Conservation (phyloP, 2,888 invertebrate genomes). For the Lycophotia porphyrea region DNA sequence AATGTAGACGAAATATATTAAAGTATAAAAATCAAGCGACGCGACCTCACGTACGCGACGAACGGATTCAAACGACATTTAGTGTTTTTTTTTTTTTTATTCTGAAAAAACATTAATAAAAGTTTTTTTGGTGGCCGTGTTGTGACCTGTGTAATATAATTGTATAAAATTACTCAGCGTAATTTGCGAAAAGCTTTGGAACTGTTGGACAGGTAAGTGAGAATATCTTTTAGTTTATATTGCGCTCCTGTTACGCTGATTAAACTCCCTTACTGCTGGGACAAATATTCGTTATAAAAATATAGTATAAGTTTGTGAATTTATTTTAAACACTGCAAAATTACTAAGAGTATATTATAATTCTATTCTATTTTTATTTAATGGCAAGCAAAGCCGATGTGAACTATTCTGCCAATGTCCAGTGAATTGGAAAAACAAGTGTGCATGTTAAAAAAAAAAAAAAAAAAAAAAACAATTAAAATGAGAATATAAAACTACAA, state of each 20-base stretch:
- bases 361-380: no score
- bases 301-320: slow-evolving; percentile 15
- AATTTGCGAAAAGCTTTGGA: slow-evolving; percentile 61
- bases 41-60: slow-evolving; percentile 49
- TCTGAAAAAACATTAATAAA: slow-evolving; percentile 35
- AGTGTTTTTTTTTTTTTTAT: slow-evolving; percentile 48
- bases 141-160: slow-evolving; percentile 72
- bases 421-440: no score
- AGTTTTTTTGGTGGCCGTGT: slow-evolving; percentile 66
- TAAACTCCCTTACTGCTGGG: slow-evolving; percentile 26
- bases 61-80: slow-evolving; percentile 18
- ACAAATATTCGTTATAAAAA: slow-evolving; percentile 16
- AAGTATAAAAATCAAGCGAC: slow-evolving; percentile 61
- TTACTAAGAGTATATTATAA: no score
- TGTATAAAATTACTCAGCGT: slow-evolving; percentile 58
- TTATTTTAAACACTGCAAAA: background rate
- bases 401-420: no score
- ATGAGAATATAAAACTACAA: no score
- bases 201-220: slow-evolving; percentile 74
- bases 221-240: background rate
- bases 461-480: no score
- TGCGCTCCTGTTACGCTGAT: slow-evolving; percentile 10
- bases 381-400: no score
- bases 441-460: no score
- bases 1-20: slow-evolving; percentile 76